phyloP scores from a whole-genome alignment of 2,797 vertebrate genomes.

The Hypotaenidia okinawae region DNA sequence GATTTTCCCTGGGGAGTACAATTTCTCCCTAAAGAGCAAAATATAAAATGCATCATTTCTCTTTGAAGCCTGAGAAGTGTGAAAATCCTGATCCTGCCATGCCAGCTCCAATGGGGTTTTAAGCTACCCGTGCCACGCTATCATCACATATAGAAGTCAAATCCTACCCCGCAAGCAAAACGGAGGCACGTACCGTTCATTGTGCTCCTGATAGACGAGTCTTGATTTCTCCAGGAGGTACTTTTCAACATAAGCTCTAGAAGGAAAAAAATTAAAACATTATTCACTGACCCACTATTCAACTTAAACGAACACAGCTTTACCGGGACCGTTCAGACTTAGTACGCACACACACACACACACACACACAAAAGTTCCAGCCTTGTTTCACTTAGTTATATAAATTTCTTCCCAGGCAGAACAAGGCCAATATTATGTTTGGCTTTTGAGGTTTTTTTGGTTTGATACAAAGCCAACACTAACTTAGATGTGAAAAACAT shows the following conservation, averaged over 20 bases:
- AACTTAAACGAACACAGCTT: background rate
- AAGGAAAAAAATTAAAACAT: conserved; percentile 38
- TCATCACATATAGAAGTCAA: rapidly evolving
- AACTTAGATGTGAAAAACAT: conserved; percentile 59
- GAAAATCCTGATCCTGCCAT: background rate
- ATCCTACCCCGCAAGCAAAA: background rate
- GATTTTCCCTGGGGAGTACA: background rate
- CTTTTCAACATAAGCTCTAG: conserved; percentile 97
- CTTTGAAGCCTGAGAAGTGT: background rate
- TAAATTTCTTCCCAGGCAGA: conserved; percentile 67
- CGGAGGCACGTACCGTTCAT: conserved; percentile 86
- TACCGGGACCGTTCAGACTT: background rate
- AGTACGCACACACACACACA: background rate
- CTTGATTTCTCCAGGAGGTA: conserved; percentile 98
- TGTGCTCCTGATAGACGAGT: conserved; percentile 98
- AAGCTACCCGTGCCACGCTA: rapidly evolving
- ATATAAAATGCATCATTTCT: background rate
- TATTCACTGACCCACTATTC: background rate
- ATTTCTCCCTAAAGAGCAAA: background rate
- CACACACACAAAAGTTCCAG: background rate
- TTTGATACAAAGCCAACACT: conserved; percentile 61
- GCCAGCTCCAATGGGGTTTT: background rate
- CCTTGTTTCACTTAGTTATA: conserved; percentile 62
- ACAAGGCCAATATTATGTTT: conserved; percentile 65
- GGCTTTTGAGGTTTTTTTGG: conserved; percentile 65